Evolutionary conservation across 1,140 invertebrate genomes (phyloP).

Genomic region (Neuroterus valhalla): DNA sequence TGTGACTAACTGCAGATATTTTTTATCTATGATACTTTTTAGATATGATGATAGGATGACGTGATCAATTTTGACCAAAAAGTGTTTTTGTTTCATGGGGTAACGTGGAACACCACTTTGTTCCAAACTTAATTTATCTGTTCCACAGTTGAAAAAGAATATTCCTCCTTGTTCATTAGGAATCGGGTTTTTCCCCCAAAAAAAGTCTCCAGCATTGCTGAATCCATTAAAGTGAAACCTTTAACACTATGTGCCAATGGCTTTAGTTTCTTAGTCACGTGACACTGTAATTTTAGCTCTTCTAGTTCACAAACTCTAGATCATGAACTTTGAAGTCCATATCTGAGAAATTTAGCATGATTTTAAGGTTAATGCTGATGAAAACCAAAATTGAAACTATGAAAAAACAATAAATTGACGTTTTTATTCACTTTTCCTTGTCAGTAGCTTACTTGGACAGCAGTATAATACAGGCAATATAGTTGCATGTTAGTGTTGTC

Average conservation of each 20-base stretch:
- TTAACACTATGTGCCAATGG: neutral
- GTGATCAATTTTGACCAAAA: neutral
- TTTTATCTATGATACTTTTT: neutral
- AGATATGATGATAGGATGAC: neutral
- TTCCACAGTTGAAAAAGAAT: neutral
- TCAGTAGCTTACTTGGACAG: neutral
- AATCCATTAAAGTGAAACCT: neutral
- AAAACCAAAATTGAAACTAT: no score
- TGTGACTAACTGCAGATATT: neutral
- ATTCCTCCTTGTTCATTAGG: neutral
- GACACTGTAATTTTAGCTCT: neutral
- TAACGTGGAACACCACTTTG: neutral
- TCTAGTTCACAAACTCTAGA: neutral
- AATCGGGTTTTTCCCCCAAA: neutral
- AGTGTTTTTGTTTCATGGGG: neutral
- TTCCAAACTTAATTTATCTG: neutral
- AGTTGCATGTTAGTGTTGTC: conserved; percentile 59
- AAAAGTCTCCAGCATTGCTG: neutral
- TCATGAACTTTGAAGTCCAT: no score
- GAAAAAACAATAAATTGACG: neutral
- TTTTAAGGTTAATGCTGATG: neutral
- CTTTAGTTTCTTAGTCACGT: neutral
- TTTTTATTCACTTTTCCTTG: neutral
- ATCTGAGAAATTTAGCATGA: neutral
- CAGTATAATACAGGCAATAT: conserved; percentile 22